phyloP scores from a whole-genome alignment of 1,140 invertebrate genomes.

The Mercenaria mercenaria region DNA sequence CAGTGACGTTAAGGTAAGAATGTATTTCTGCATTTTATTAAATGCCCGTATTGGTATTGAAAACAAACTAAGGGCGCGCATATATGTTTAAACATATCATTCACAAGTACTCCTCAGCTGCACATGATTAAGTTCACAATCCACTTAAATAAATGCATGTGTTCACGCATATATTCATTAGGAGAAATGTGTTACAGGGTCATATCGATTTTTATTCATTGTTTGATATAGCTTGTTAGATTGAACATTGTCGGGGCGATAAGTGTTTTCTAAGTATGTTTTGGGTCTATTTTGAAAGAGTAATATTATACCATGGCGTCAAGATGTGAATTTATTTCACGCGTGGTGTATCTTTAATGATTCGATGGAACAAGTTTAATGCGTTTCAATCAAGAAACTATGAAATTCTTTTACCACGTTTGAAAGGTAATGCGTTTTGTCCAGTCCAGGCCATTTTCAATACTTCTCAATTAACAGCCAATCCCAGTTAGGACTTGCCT shows the following conservation, averaged over 20 bases:
- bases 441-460: conserved; percentile 19
- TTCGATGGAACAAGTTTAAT: conserved; percentile 30
- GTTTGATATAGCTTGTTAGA: too few species aligned
- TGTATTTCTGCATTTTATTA: too few species aligned
- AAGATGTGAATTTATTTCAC: conserved; percentile 7
- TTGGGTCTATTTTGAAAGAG: conserved; percentile 34
- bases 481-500: neutral
- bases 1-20: too few species aligned
- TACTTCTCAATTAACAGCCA: neutral
- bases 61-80: too few species aligned
- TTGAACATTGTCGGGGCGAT: conserved; percentile 28
- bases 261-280: conserved; percentile 12
- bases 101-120: too few species aligned
- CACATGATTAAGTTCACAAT: too few species aligned
- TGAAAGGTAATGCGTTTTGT: neutral
- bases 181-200: too few species aligned
- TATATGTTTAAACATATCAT: too few species aligned
- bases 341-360: neutral
- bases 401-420: neutral
- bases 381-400: conserved; percentile 22
- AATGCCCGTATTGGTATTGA: too few species aligned
- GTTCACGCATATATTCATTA: too few species aligned
- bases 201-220: too few species aligned
- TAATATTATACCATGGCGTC: conserved; percentile 1
- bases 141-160: too few species aligned